phyloP scores from a whole-genome alignment of 2,797 vertebrate species.

The Helicolenus hilgendorfi region DNA sequence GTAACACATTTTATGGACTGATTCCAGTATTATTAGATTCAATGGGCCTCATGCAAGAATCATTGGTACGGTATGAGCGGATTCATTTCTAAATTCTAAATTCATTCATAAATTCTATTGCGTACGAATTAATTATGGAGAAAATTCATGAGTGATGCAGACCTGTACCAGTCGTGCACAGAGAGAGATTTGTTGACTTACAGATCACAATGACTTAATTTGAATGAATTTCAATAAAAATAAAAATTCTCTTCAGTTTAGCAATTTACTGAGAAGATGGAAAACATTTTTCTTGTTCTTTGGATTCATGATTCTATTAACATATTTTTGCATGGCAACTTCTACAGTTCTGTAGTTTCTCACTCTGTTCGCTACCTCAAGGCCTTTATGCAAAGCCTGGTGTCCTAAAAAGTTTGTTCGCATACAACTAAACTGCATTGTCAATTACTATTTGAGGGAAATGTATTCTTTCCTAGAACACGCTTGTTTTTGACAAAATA shows the following conservation, averaged over 20 bases:
- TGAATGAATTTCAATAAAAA: background rate
- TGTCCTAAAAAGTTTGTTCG: background rate
- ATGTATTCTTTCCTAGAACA: background rate
- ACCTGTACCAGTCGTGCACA: background rate
- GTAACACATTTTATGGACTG: background rate
- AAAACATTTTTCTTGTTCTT: background rate
- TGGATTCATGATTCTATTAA: background rate
- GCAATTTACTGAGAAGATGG: background rate
- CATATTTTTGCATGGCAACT: background rate
- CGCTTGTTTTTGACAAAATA: background rate
- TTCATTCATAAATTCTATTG: background rate
- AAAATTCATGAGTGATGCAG: background rate
- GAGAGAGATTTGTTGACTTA: background rate
- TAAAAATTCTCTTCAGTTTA: background rate
- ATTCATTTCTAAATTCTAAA: background rate
- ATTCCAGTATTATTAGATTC: background rate
- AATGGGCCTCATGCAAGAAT: slow-evolving; percentile 21
- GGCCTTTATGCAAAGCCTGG: background rate
- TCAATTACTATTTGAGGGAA: background rate
- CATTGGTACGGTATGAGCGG: too few relatives aligned
- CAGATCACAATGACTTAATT: background rate
- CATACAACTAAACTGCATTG: background rate
- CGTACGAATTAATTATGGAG: background rate
- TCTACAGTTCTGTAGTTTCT: background rate
- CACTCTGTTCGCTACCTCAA: background rate